Evolutionary conservation across 2,797 vertebrate species (phyloP).

Genomic region (Petrocephalus schoutedeni): DNA sequence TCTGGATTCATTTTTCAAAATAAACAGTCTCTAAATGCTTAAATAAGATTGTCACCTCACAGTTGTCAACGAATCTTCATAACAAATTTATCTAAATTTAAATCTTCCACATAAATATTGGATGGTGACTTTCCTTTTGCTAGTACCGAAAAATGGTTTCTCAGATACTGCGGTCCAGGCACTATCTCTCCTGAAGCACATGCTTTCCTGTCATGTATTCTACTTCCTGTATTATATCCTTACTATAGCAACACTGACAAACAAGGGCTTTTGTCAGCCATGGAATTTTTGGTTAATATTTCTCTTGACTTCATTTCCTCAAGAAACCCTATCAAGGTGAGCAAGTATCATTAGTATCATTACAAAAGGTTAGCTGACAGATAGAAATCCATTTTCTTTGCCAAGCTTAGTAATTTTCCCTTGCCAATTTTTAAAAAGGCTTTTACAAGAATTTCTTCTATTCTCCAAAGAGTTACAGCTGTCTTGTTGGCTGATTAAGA

Average conservation of each 20-base stretch:
- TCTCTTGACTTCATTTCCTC: neutral
- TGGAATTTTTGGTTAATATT: neutral
- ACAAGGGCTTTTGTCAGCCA: neutral
- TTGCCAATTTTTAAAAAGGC: neutral
- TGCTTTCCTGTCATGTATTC: conserved; percentile 38
- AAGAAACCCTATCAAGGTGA: neutral
- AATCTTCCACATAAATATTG: neutral
- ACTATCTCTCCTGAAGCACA: conserved; percentile 51
- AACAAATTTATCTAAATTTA: neutral
- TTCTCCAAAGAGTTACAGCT: neutral
- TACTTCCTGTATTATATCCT: conserved; percentile 46
- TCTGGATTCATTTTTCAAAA: neutral
- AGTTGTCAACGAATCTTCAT: neutral
- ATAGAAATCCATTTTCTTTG: neutral
- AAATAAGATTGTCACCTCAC: neutral
- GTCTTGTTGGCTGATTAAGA: neutral
- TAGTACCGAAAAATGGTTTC: neutral
- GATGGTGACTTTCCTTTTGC: neutral
- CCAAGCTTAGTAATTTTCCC: neutral
- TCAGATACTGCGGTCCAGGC: neutral
- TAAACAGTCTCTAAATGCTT: neutral
- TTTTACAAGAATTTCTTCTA: neutral
- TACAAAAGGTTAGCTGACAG: neutral
- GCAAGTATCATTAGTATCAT: neutral
- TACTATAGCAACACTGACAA: neutral